Conservation (phyloP, 2,113 vertebrate genomes). For the Okapia johnstoni region DNA sequence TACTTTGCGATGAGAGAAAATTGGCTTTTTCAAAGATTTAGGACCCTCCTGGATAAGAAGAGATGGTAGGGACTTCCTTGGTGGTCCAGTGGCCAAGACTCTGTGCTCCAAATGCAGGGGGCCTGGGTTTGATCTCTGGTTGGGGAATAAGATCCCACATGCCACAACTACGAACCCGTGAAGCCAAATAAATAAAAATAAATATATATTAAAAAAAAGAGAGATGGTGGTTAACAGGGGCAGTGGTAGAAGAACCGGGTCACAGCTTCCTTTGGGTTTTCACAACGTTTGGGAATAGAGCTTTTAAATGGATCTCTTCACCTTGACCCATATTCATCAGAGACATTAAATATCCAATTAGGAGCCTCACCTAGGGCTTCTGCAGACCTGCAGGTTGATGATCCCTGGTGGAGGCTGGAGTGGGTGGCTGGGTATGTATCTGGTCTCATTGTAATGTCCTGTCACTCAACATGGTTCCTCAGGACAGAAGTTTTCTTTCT, state of each 20-base stretch:
- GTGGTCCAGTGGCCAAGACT: background rate
- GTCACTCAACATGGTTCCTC: background rate
- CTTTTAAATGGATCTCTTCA: constrained; percentile 3
- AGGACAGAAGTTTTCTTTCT: background rate
- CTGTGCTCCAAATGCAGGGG: background rate
- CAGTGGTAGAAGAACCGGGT: background rate
- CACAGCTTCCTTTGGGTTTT: constrained; percentile 13
- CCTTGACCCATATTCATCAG: constrained; percentile 31
- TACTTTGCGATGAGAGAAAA: background rate
- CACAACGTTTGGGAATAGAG: background rate
- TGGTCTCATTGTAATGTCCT: background rate
- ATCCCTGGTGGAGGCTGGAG: background rate
- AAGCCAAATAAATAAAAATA: background rate
- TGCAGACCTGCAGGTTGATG: background rate
- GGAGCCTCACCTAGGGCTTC: background rate
- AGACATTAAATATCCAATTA: background rate
- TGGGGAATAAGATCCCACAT: background rate
- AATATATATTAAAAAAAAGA: background rate
- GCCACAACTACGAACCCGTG: background rate
- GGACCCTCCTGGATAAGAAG: background rate
- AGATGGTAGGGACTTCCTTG: background rate
- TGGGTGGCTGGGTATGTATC: background rate
- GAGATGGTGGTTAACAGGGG: background rate
- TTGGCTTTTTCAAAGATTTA: background rate
- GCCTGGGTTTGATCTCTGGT: background rate